Evolutionary conservation across 2,797 vertebrate genomes (phyloP).

Genomic region (Stomatorhinus walkeri): DNA sequence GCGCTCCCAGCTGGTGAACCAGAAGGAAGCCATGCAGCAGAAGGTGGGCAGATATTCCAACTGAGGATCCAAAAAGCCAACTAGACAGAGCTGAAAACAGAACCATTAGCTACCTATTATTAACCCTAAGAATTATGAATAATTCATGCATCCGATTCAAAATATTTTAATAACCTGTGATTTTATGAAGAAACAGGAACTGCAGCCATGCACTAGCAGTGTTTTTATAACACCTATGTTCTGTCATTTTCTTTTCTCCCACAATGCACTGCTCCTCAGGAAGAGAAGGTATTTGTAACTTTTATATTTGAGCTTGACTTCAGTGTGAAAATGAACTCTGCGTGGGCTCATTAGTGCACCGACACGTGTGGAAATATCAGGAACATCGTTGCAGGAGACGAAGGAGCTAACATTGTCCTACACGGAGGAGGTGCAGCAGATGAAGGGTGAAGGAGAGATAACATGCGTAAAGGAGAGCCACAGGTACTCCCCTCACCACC

Average conservation of each 20-base stretch:
- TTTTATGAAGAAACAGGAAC: background rate
- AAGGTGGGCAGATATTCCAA: constrained; percentile 58
- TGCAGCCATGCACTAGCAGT: background rate
- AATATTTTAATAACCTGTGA: background rate
- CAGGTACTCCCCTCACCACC: constrained; percentile 54
- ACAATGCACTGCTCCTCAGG: constrained; percentile 55
- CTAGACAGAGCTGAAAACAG: background rate
- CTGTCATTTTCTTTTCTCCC: constrained; percentile 50
- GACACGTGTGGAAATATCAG: background rate
- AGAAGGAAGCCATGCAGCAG: constrained; percentile 79
- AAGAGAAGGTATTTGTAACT: constrained; percentile 65
- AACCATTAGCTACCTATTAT: background rate
- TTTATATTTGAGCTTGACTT: background rate
- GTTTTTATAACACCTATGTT: background rate
- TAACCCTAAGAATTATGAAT: background rate
- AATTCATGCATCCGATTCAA: background rate
- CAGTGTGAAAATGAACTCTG: background rate
- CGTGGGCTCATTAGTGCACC: background rate
- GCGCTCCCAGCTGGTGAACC: constrained; percentile 84
- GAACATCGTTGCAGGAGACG: constrained; percentile 54
- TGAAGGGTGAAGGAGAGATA: constrained; percentile 93
- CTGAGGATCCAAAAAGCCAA: background rate
- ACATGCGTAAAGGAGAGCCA: constrained; percentile 93
- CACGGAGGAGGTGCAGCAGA: constrained; percentile 75
- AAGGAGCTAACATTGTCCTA: constrained; percentile 68